Conservation (phyloP, 2,797 vertebrate genomes). For the Buphagus erythrorhynchus region DNA sequence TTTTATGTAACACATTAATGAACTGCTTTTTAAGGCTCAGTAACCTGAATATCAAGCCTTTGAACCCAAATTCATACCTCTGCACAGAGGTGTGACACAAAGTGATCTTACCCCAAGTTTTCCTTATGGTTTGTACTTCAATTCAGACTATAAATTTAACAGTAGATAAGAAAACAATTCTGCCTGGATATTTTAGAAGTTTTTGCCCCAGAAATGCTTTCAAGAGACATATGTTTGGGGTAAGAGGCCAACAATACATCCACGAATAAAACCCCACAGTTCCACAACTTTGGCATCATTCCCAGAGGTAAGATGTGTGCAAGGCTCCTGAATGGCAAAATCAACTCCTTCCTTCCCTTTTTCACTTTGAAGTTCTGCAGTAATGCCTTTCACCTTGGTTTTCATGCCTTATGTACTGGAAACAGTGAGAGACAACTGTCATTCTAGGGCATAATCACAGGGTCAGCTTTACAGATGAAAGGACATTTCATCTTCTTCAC, state of each 20-base stretch:
- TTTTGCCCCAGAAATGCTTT: not conserved
- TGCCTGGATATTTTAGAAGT: not conserved
- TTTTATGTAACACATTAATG: not conserved
- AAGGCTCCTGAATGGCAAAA: not conserved
- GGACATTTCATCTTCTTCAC: not conserved
- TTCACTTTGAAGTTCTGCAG: not conserved
- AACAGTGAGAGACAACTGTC: not conserved
- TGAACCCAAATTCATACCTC: not conserved
- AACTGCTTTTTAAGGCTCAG: not conserved
- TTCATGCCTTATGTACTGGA: not conserved
- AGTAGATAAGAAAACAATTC: not conserved
- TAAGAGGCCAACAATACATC: not conserved
- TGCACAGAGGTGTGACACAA: not conserved
- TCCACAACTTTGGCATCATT: not conserved
- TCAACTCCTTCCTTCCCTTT: not conserved
- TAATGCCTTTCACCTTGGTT: not conserved
- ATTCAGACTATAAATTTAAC: not conserved
- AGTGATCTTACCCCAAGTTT: not conserved
- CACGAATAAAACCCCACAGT: rapidly evolving
- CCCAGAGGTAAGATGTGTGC: not conserved
- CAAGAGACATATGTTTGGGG: not conserved
- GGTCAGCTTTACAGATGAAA: not conserved
- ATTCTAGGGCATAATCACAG: not conserved
- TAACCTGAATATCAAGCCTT: not conserved
- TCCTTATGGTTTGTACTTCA: not conserved